Evolutionary conservation across 2,888 invertebrate species (phyloP), one percentile per base, ranked within the genome.

Genomic region (Drosophila maculinotata): DNA sequence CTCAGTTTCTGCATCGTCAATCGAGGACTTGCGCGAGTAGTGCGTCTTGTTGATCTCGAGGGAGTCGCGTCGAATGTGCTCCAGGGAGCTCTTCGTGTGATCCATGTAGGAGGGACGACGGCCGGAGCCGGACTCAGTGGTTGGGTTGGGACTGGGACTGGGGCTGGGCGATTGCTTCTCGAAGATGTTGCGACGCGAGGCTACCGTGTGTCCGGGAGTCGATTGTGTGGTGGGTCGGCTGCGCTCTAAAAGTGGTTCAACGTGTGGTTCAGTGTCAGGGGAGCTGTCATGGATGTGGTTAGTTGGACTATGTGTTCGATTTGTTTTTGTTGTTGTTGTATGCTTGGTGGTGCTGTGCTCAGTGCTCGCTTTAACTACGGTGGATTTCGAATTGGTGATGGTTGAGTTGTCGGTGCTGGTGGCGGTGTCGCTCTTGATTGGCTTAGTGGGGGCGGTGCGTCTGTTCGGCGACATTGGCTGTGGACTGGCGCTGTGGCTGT

Each of bases 51-150:
- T 90, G 0, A 91, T 73, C 69, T 91, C 91, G 30, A 91, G 68
- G 0, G 91, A 91, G 44, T 91, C 91, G 7, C 90, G 89, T n/a
- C 91, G 71, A 0, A 87, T 90, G 56, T 92, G 92, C 64, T 92
- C 92, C 33, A 91, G 65, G 0, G 92, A 92, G 42, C 91, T 89
- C 49, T 90, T 89, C 9, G 92, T 92, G 44, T 91, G 92, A 48
- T 91, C 91, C 92, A 92, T 92, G 57, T 92, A 92, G 4, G 91
- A 91, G 7, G 92, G 92, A 44, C 90, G 86, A 12, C 89, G 78
- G 1, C 82, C 87, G 14, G 31, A 9, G 3, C 25, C 72, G 1
- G 38, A 41, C 2, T 68, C 54, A 0, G 53, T 9, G 9, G 52
- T 17, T 26, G 52, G 12, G 7, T 35, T 35, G 1, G 58, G n/a